A percentile compares a stretch with the other conserved stretches of the same genome.
These are phyloP conservation scores for Siderastrea radians DNA, from an alignment of 92 coral and sea anemone species.

Conservation along the genomic window DNA sequence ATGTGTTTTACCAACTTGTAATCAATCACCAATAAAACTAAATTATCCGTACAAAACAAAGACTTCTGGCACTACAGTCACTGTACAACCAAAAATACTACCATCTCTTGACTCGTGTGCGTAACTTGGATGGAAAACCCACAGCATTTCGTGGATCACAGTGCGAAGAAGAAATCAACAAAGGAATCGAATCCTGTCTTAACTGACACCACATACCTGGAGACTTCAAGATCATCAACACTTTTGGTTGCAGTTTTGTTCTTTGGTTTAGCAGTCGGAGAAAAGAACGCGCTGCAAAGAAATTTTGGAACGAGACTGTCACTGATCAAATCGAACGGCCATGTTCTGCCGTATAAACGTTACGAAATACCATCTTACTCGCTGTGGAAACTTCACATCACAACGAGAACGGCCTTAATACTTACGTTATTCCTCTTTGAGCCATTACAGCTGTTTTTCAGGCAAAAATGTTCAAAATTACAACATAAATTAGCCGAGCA, in stretches of 20 bases:
- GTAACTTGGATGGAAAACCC: too few species aligned
- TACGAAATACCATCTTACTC: neutral
- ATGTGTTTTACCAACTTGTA: too few species aligned
- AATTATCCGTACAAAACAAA: too few species aligned
- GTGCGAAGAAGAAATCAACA: too few species aligned
- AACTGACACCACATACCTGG: neutral
- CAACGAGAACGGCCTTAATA: neutral
- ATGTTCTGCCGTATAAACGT: neutral
- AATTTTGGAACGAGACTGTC: neutral
- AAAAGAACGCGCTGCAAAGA: constrained; percentile 73
- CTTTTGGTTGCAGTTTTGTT: constrained; percentile 17
- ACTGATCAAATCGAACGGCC: neutral
- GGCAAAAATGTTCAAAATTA: neutral
- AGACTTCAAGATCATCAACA: neutral
- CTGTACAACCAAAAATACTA: too few species aligned
- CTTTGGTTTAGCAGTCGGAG: constrained; percentile 68
- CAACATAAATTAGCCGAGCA: neutral
- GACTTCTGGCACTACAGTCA: too few species aligned
- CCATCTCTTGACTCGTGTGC: too few species aligned
- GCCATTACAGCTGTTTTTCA: constrained; percentile 58
- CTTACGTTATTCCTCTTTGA: constrained; percentile 92
- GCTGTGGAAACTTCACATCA: neutral
- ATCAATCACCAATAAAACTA: too few species aligned
- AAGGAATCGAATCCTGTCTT: too few species aligned
- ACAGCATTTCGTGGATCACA: too few species aligned